phyloP scores from a whole-genome alignment of 2,888 invertebrate species.

The Zygothrica quintamaculata region DNA sequence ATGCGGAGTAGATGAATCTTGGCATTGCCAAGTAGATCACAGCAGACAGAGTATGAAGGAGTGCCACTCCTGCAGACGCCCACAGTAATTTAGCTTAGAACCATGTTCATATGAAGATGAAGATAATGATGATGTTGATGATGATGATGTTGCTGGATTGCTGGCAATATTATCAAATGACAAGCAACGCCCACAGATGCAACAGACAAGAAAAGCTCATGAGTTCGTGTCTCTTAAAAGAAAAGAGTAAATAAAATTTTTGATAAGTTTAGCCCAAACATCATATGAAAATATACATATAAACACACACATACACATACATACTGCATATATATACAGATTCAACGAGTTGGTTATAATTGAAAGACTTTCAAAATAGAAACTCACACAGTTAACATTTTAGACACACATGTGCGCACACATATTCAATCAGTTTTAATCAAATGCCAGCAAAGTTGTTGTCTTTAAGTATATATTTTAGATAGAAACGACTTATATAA shows the following conservation, averaged over 20 bases:
- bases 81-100: conserved; percentile 33
- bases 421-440: too few relatives aligned
- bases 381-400: not conserved
- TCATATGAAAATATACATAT: too few relatives aligned
- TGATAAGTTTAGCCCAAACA: conserved; percentile 1
- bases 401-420: too few relatives aligned
- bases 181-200: conserved; percentile 52
- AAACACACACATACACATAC: not conserved
- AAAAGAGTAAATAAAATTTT: conserved; percentile 14
- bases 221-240: conserved; percentile 22
- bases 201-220: conserved; percentile 38
- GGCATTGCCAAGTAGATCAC: conserved; percentile 70
- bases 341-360: not conserved
- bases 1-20: conserved; percentile 45
- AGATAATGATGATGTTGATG: conserved; percentile 18
- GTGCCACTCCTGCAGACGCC: conserved; percentile 54
- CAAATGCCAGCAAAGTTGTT: too few relatives aligned
- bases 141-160: conserved; percentile 27
- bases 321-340: not conserved
- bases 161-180: conserved; percentile 42
- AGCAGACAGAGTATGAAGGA: conserved; percentile 33
- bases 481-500: too few relatives aligned
- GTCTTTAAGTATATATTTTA: too few relatives aligned
- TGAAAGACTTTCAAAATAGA: not conserved
- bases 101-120: conserved; percentile 13